phyloP scores from a whole-genome alignment of 2,888 invertebrate genomes.

The Noctua janthina region DNA sequence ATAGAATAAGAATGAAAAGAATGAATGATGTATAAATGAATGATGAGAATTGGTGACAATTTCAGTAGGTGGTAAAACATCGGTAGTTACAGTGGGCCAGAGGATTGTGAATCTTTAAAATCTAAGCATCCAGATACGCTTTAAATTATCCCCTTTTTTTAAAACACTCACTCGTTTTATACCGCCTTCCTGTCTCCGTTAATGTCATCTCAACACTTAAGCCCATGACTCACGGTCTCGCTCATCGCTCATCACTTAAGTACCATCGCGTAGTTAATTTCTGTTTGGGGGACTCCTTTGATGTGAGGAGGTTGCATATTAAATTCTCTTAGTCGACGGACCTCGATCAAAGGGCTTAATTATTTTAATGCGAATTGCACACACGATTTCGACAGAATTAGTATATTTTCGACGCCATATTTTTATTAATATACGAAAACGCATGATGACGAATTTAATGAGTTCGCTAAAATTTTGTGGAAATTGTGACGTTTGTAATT shows the following conservation, averaged over 20 bases:
- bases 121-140: neutral
- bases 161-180: neutral
- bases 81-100: neutral
- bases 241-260: constrained; percentile 54
- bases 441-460: constrained; percentile 50
- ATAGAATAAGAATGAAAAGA: neutral
- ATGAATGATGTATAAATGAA: too few relatives aligned
- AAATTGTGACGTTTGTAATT: constrained; percentile 40
- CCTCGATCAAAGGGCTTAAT: constrained; percentile 82
- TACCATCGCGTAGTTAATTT: constrained; percentile 77
- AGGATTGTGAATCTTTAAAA: neutral
- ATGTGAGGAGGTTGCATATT: constrained; percentile 83
- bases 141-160: neutral
- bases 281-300: constrained; percentile 81
- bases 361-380: constrained; percentile 74
- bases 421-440: constrained; percentile 43
- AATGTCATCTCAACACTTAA: constrained; percentile 35
- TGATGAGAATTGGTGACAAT: neutral
- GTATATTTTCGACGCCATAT: constrained; percentile 64
- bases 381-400: constrained; percentile 69
- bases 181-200: constrained; percentile 6
- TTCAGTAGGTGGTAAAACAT: neutral
- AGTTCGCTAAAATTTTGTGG: constrained; percentile 27
- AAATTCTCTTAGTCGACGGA: constrained; percentile 81
- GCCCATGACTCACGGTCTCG: constrained; percentile 30